Percentiles rank a stretch among this genome's conserved stretches.
phyloP scores from a whole-genome alignment of 1,140 invertebrate species.

The Zaprionus capensis region DNA sequence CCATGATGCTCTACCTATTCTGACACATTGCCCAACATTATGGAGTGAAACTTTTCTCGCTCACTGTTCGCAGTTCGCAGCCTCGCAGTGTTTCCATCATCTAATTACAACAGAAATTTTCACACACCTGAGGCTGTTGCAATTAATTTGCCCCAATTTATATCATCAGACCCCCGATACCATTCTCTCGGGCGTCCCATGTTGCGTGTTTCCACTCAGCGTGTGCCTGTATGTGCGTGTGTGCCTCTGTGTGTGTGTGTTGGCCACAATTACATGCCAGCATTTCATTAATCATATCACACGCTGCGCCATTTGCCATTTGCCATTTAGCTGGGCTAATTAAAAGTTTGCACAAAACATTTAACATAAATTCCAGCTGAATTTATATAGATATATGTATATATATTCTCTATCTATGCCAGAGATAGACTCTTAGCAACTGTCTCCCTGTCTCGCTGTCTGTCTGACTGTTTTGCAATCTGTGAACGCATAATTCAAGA shows the following conservation, averaged over 20 bases:
- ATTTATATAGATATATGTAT: slow-evolving; percentile 43
- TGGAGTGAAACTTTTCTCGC: slow-evolving; percentile 49
- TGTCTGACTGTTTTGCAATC: slow-evolving; percentile 52
- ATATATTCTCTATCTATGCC: slow-evolving; percentile 55
- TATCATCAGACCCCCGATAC: slow-evolving; percentile 58
- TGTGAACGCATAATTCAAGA: slow-evolving; percentile 79
- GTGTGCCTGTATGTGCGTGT: neutral
- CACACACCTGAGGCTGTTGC: slow-evolving; percentile 78
- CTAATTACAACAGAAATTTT: slow-evolving; percentile 76
- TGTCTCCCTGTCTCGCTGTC: slow-evolving; percentile 13
- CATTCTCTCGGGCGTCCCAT: neutral
- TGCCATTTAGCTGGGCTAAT: slow-evolving; percentile 79
- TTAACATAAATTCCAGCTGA: slow-evolving; percentile 69
- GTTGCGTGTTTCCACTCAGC: slow-evolving; percentile 40
- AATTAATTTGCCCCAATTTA: slow-evolving; percentile 81
- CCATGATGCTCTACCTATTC: neutral
- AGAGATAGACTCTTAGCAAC: slow-evolving; percentile 47
- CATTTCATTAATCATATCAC: slow-evolving; percentile 81
- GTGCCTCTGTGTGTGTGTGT: slow-evolving; percentile 5
- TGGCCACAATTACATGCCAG: slow-evolving; percentile 72
- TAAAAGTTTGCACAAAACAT: slow-evolving; percentile 78
- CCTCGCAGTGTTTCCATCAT: slow-evolving; percentile 68
- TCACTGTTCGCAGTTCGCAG: slow-evolving; percentile 6
- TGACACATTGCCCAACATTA: slow-evolving; percentile 43
- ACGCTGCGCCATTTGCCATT: slow-evolving; percentile 74